Evolutionary conservation across 2,888 invertebrate species (phyloP).

Genomic region (Rutpela maculata): DNA sequence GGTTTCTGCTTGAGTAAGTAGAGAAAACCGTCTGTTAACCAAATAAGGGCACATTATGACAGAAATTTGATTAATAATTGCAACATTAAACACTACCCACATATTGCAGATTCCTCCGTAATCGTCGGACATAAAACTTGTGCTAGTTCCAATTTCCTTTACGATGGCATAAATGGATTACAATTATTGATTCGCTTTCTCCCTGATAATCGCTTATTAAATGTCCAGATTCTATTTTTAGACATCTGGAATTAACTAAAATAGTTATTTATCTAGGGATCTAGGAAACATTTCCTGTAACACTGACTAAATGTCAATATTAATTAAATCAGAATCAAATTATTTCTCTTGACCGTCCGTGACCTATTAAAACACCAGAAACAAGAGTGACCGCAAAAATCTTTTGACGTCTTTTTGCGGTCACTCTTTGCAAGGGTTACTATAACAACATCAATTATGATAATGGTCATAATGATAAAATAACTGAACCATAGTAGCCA

Average conservation of each 20-base stretch:
- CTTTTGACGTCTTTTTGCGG: too few species aligned
- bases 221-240: neutral
- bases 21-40: conserved; percentile 33
- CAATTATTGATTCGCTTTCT: conserved; percentile 13
- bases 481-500: too few species aligned
- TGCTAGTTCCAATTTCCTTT: neutral
- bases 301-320: too few species aligned
- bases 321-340: neutral
- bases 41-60: conserved; percentile 31
- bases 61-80: conserved; percentile 31
- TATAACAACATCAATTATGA: too few species aligned
- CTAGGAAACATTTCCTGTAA: neutral
- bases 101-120: conserved; percentile 9
- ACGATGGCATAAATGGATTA: conserved; percentile 3
- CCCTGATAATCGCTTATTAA: neutral
- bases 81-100: conserved; percentile 4
- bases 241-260: neutral
- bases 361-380: neutral
- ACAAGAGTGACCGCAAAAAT: too few species aligned
- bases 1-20: conserved; percentile 16
- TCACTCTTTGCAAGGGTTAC: too few species aligned
- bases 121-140: neutral
- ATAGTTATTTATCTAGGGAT: neutral
- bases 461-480: too few species aligned
- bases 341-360: neutral